phyloP scores from a whole-genome alignment of 2,797 vertebrate species.

The Hafferia zeledoni region DNA sequence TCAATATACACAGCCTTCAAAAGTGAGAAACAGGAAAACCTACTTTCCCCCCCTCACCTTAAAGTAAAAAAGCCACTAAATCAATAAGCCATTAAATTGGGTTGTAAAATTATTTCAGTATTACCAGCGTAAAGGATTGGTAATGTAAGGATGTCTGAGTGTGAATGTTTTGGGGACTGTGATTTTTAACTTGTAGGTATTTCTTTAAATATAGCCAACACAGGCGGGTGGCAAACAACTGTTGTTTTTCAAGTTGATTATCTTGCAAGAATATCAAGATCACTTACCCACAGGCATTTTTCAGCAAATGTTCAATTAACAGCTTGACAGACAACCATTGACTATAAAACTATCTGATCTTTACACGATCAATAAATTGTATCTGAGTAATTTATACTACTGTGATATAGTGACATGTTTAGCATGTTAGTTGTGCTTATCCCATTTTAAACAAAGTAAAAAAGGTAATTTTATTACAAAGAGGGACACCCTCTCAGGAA shows the following conservation, averaged over 20 bases:
- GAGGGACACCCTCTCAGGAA: neutral
- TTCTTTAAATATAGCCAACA: neutral
- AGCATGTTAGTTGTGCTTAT: neutral
- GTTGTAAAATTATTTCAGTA: neutral
- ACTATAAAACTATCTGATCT: neutral
- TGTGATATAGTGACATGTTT: neutral
- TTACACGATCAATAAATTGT: neutral
- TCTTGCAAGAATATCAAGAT: slow-evolving; percentile 8
- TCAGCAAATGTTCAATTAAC: slow-evolving; percentile 12
- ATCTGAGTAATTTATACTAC: neutral
- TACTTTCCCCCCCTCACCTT: neutral
- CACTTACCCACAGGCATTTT: neutral
- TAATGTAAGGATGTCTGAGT: neutral
- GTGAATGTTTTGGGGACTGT: neutral
- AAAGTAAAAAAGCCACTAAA: neutral
- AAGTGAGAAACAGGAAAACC: neutral
- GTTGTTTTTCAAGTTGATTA: slow-evolving; percentile 17
- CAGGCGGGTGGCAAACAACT: neutral
- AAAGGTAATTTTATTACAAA: neutral
- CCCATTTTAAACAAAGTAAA: neutral
- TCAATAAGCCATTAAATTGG: neutral
- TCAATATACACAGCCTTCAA: neutral
- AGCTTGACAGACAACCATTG: neutral
- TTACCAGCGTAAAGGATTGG: neutral
- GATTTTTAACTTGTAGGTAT: neutral